These are phyloP conservation scores for Microcebus lehilahytsara DNA, from an alignment of 2,113 vertebrate species.

Conservation along the genomic window DNA sequence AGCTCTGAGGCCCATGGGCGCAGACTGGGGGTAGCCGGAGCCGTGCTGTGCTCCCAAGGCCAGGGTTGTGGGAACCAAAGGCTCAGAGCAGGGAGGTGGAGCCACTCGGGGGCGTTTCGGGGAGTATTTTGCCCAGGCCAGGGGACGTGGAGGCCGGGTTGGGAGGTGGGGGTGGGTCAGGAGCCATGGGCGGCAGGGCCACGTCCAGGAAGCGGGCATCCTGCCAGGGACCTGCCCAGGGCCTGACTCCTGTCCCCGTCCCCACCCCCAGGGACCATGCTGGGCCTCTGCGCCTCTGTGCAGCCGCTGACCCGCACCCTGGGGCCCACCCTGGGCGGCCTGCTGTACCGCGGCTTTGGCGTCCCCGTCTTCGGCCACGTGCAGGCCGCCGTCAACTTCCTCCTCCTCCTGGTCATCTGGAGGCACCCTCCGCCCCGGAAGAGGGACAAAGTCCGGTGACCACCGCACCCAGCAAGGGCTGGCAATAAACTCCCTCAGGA, in stretches of 20 bases:
- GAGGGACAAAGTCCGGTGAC: constrained; percentile 67
- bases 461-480: background rate
- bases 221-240: background rate
- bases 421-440: constrained; percentile 65
- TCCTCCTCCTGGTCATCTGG: constrained; percentile 86
- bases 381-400: constrained; percentile 85
- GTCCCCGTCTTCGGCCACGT: constrained; percentile 90
- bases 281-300: constrained; percentile 92
- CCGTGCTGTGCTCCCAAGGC: background rate
- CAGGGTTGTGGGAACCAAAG: background rate
- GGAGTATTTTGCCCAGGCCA: background rate
- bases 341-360: constrained; percentile 90
- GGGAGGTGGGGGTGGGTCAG: rapidly evolving
- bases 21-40: background rate
- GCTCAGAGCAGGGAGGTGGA: too few relatives aligned
- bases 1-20: background rate
- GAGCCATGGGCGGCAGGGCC: too few relatives aligned
- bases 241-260: background rate
- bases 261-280: constrained; percentile 90
- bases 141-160: background rate
- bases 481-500: constrained; percentile 67
- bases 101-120: background rate
- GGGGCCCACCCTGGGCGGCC: constrained; percentile 91
- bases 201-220: rapidly evolving
- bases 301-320: constrained; percentile 90